Percentiles rank a stretch among this genome's conserved stretches.
phyloP scores from a whole-genome alignment of 2,797 vertebrate species.

The Sandelia bainsii region DNA sequence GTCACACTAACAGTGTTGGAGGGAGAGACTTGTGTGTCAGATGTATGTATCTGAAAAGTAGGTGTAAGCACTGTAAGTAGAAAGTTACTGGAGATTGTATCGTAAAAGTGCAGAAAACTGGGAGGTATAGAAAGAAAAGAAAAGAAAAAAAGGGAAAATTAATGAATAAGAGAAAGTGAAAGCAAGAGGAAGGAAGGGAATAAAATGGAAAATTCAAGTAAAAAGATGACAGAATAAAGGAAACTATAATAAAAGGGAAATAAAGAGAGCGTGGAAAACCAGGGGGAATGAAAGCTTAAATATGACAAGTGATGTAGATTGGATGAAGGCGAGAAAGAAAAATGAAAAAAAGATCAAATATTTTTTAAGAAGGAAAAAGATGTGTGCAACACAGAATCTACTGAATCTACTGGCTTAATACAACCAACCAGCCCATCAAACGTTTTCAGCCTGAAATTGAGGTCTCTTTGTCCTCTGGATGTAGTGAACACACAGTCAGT shows the following conservation, averaged over 20 bases:
- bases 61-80: background rate
- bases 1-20: constrained; percentile 21
- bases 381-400: background rate
- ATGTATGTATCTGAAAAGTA: background rate
- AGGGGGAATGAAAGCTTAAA: background rate
- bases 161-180: background rate
- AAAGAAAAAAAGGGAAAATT: background rate
- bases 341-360: background rate
- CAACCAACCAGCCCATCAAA: constrained; percentile 32
- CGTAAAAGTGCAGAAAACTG: background rate
- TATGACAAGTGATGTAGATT: background rate
- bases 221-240: background rate
- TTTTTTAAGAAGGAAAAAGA: too few species aligned
- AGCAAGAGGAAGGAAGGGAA: background rate
- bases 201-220: too few species aligned
- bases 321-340: background rate
- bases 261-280: too few species aligned
- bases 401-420: background rate
- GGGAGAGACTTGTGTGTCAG: background rate
- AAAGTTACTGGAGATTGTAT: background rate
- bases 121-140: background rate
- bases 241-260: background rate
- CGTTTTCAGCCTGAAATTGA: background rate
- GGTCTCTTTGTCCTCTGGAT: too few species aligned
- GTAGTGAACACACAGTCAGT: background rate